A percentile compares a stretch with the other conserved stretches of the same genome.
Evolutionary conservation across 1,140 invertebrate species (phyloP).

Genomic region (Caenorhabditis tropicalis): DNA sequence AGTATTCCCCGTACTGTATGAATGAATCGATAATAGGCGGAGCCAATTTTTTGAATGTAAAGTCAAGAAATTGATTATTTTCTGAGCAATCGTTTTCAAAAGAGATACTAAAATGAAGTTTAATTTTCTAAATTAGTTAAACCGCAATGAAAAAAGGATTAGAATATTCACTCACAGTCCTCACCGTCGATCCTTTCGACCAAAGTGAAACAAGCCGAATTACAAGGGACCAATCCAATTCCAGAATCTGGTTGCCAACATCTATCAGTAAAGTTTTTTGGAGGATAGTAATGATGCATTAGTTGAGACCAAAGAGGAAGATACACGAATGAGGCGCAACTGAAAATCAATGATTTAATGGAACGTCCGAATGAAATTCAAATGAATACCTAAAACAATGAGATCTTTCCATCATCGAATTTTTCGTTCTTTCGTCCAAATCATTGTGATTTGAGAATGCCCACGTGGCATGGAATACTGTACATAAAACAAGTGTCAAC

Average conservation of each 20-base stretch:
- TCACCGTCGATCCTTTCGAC: constrained; percentile 61
- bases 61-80: no score
- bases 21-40: no score
- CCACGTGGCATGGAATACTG: not conserved
- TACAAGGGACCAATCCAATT: constrained; percentile 57
- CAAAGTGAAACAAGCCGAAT: constrained; percentile 64
- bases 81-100: no score
- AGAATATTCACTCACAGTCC: constrained; percentile 46
- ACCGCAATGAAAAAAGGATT: not conserved
- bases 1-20: not conserved
- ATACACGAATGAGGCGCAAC: constrained; percentile 60
- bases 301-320: constrained; percentile 61
- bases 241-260: constrained; percentile 61
- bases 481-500: not conserved
- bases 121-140: no score
- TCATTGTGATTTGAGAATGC: not conserved
- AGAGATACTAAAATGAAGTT: no score
- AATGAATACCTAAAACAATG: constrained; percentile 16
- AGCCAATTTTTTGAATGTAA: no score
- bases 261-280: constrained; percentile 65
- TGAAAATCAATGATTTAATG: not conserved
- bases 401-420: not conserved
- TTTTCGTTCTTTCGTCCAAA: not conserved
- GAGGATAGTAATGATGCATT: constrained; percentile 64
- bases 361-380: not conserved